These are phyloP conservation scores for Sebastes oblongus DNA, from an alignment of 2,797 vertebrate genomes.

Conservation along the genomic window DNA sequence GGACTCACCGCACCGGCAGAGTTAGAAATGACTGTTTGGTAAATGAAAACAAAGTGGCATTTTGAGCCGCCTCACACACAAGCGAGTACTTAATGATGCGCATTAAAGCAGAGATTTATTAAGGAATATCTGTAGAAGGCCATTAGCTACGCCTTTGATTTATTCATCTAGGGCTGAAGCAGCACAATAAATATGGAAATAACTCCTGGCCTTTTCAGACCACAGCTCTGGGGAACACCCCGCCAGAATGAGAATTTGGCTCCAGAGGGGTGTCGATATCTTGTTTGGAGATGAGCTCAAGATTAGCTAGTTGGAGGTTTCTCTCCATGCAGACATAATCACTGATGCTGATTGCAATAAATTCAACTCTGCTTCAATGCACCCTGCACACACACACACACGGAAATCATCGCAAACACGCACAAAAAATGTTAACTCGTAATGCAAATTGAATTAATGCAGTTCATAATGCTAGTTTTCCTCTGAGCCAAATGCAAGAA, in stretches of 20 bases:
- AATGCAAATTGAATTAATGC: conserved; percentile 28
- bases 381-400: neutral
- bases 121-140: conserved; percentile 71
- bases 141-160: conserved; percentile 79
- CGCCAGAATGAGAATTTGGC: conserved; percentile 49
- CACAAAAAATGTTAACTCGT: neutral
- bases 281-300: conserved; percentile 56
- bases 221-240: conserved; percentile 49
- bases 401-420: neutral
- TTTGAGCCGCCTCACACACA: conserved; percentile 67
- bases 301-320: conserved; percentile 36
- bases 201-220: conserved; percentile 70
- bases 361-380: conserved; percentile 9
- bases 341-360: conserved; percentile 20
- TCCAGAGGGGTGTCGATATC: conserved; percentile 36
- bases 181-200: conserved; percentile 82
- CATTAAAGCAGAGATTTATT: conserved; percentile 80
- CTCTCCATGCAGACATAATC: conserved; percentile 33
- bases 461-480: conserved; percentile 3
- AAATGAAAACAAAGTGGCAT: conserved; percentile 80
- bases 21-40: conserved; percentile 60
- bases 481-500: conserved; percentile 1
- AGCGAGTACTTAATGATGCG: conserved; percentile 74
- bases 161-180: conserved; percentile 72
- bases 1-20: conserved; percentile 1